These are phyloP conservation scores for Ivindomyrus marchei DNA, from an alignment of 2,113 vertebrate species.

Conservation along the genomic window DNA sequence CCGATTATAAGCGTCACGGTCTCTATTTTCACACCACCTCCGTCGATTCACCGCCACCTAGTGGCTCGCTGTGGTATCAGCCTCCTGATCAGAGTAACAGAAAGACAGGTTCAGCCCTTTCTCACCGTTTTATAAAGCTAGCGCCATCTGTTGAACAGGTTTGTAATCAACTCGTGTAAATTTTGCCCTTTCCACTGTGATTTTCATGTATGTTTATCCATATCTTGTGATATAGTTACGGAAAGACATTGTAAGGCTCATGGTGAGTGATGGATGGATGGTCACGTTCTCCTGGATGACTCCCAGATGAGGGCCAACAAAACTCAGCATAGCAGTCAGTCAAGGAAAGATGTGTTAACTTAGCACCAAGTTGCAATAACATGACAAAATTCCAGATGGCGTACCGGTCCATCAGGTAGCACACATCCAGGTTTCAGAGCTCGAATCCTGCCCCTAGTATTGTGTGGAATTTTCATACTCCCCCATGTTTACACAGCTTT, in stretches of 20 bases:
- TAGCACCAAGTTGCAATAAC: background rate
- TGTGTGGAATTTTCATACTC: background rate
- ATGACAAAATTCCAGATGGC: background rate
- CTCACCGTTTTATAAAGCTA: background rate
- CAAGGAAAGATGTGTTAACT: background rate
- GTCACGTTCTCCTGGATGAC: background rate
- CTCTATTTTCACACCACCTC: background rate
- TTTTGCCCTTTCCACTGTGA: background rate
- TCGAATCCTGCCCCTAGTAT: background rate
- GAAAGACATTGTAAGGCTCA: background rate
- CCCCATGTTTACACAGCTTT: background rate
- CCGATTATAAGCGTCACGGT: background rate
- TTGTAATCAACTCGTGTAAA: background rate
- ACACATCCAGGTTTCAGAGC: background rate
- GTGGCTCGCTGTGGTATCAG: background rate
- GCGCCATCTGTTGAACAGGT: background rate
- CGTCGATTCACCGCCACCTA: slow-evolving; percentile 9
- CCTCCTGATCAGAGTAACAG: background rate
- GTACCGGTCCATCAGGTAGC: background rate
- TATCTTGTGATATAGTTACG: too few relatives aligned
- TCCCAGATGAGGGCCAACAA: background rate
- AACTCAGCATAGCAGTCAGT: background rate
- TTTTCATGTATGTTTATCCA: background rate
- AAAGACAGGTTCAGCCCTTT: background rate
- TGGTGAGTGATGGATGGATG: background rate